These are phyloP conservation scores for Amiota communis DNA, from an alignment of 2,888 invertebrate genomes.

Conservation along the genomic window DNA sequence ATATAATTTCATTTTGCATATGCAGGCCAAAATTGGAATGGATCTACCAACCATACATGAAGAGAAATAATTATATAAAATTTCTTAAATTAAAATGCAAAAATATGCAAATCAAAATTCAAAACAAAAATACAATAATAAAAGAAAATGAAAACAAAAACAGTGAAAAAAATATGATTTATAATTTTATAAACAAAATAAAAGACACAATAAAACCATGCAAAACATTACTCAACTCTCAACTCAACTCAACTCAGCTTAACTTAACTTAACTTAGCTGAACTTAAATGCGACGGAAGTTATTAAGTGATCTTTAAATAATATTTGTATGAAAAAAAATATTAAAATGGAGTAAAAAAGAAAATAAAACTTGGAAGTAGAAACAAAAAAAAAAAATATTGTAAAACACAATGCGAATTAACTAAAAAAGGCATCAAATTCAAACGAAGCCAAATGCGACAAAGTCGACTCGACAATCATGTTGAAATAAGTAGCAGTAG, in stretches of 20 bases:
- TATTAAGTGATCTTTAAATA: slow-evolving; percentile 2
- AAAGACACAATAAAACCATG: neutral
- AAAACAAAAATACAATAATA: neutral
- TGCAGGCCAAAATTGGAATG: too few relatives aligned
- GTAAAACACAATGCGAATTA: neutral
- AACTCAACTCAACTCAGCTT: too few relatives aligned
- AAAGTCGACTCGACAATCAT: neutral
- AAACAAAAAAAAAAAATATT: neutral
- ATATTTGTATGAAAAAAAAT: neutral
- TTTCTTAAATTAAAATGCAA: neutral
- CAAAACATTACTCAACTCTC: slow-evolving; percentile 10
- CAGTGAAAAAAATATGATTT: neutral
- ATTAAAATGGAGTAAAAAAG: neutral
- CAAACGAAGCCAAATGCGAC: slow-evolving; percentile 10
- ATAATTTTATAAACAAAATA: slow-evolving; percentile 7
- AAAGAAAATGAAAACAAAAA: neutral
- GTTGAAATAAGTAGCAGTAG: too few relatives aligned
- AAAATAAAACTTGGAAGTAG: neutral
- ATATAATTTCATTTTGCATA: too few relatives aligned
- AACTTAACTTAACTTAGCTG: too few relatives aligned
- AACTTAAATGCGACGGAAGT: neutral
- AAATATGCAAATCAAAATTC: neutral
- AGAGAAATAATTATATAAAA: neutral
- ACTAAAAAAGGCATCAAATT: neutral
- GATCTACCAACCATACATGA: neutral